Evolutionary conservation across 1,140 invertebrate species (phyloP), one percentile per base, ranked within the genome.

Genomic region (Drosophila murphyi): DNA sequence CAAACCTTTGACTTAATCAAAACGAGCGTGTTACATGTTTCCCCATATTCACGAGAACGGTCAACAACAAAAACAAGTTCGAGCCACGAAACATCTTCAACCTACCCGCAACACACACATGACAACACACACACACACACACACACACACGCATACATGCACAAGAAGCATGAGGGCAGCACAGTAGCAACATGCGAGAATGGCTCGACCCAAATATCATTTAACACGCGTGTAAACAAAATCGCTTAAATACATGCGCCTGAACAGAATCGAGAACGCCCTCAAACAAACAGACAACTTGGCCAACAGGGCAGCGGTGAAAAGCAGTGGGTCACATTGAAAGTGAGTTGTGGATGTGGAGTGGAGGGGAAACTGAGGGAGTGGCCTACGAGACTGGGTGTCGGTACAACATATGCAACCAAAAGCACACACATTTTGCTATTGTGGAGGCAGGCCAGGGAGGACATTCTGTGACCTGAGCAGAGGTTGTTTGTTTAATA

Each of bases 211-310:
- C 51, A 64, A 79, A 72, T 72, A 77, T 73, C 69, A 73, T 77
- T 77, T 79, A 79, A 69, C 77, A 79, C 59, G 77, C 77, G 71
- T 79, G 74, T 79, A 79, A 73, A 79, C 63, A 73, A 57, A 68
- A 73, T 69, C 70, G 63, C 56, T 68, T 77, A 60, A 75, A 76
- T 71, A 71, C 60, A 75, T 57, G 51, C 20, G 63, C 70, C 39
- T 47, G 70, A 28, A 45, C 62, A 31, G 45, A 64, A 37, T 35
- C 32, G 47, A 39, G 32, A 55, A 71, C 59, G 54, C 56, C 57
- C 74, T 12, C 63, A 69, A 69, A 43, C 41, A 75, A 71, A 75
- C 72, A 64, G 55, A 47, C 47, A 52, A 55, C 43, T 45, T 65
- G 72, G 64, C 47, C 48, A 59, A 60, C 48, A 43, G 34, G 57